Evolutionary conservation across 2,113 vertebrate genomes (phyloP).

Genomic region (Aleadryas rufinucha): DNA sequence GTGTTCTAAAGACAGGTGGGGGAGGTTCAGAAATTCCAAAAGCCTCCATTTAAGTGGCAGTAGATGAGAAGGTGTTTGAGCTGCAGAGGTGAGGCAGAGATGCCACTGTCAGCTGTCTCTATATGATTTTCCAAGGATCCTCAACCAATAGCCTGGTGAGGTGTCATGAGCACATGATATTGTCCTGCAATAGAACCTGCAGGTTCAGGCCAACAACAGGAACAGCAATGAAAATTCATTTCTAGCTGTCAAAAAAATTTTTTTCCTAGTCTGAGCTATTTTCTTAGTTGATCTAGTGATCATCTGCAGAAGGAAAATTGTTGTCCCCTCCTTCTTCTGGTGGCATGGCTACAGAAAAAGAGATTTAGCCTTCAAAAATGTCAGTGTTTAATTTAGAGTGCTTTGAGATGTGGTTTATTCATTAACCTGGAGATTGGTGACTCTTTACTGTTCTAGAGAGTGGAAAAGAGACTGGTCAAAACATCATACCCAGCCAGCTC

Average conservation of each 20-base stretch:
- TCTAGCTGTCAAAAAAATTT: background rate
- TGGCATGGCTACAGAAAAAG: background rate
- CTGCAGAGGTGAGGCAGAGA: background rate
- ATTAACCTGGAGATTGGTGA: background rate
- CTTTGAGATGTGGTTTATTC: background rate
- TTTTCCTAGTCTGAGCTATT: background rate
- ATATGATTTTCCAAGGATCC: slow-evolving; percentile 80
- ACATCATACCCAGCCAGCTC: background rate
- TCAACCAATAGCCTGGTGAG: slow-evolving; percentile 76
- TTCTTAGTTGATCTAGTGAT: background rate
- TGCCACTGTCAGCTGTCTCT: slow-evolving; percentile 38
- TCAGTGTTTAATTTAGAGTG: background rate
- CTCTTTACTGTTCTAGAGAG: background rate
- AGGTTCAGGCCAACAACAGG: slow-evolving; percentile 88
- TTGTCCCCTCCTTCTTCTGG: background rate
- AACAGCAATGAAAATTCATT: slow-evolving; percentile 81
- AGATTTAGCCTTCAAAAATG: background rate
- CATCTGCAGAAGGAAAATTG: background rate
- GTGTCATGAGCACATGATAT: slow-evolving; percentile 65
- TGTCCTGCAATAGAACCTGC: slow-evolving; percentile 61
- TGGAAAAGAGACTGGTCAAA: background rate
- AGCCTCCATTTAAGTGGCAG: background rate
- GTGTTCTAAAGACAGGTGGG: slow-evolving; percentile 27
- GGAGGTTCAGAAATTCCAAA: background rate
- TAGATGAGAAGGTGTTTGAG: background rate